These are phyloP conservation scores for Oryctes rhinoceros DNA, from an alignment of 1,140 invertebrate genomes.

Conservation along the genomic window DNA sequence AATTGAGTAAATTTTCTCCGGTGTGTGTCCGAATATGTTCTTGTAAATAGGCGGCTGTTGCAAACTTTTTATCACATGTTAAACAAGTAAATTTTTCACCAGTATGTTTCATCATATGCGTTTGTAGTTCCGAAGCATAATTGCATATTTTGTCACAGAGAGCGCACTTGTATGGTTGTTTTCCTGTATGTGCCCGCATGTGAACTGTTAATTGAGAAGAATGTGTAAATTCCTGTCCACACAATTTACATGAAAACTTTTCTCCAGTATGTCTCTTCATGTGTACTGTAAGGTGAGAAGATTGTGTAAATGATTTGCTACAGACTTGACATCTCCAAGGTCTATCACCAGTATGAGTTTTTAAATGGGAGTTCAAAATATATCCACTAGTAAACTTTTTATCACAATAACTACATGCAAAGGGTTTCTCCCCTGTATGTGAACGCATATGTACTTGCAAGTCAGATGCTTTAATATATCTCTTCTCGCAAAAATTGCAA, in stretches of 20 bases:
- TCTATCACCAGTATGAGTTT: slow-evolving; percentile 64
- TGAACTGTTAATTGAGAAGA: slow-evolving; percentile 84
- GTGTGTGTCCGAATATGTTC: slow-evolving; percentile 49
- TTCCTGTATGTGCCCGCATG: slow-evolving; percentile 75
- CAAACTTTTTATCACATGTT: slow-evolving; percentile 53
- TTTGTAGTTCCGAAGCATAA: slow-evolving; percentile 82
- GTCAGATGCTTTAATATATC: slow-evolving; percentile 45
- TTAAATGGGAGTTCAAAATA: slow-evolving; percentile 64
- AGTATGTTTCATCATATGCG: slow-evolving; percentile 78
- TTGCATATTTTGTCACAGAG: slow-evolving; percentile 74
- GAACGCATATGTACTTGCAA: slow-evolving; percentile 47
- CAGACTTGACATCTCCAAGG: slow-evolving; percentile 68
- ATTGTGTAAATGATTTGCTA: slow-evolving; percentile 56
- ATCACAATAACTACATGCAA: slow-evolving; percentile 53
- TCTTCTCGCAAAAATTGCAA: slow-evolving; percentile 47
- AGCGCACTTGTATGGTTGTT: slow-evolving; percentile 63
- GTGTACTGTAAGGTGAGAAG: slow-evolving; percentile 62
- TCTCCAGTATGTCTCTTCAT: slow-evolving; percentile 62
- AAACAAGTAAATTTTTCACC: slow-evolving; percentile 68
- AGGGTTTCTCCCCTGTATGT: slow-evolving; percentile 48
- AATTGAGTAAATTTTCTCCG: slow-evolving; percentile 55
- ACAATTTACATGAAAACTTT: slow-evolving; percentile 49
- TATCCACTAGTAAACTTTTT: slow-evolving; percentile 55
- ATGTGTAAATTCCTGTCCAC: slow-evolving; percentile 70
- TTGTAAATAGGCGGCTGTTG: slow-evolving; percentile 48